A percentile compares a stretch with the other conserved stretches of the same genome.
These are phyloP conservation scores for Blastobasis adustella DNA, from an alignment of 2,888 invertebrate species.

Conservation along the genomic window DNA sequence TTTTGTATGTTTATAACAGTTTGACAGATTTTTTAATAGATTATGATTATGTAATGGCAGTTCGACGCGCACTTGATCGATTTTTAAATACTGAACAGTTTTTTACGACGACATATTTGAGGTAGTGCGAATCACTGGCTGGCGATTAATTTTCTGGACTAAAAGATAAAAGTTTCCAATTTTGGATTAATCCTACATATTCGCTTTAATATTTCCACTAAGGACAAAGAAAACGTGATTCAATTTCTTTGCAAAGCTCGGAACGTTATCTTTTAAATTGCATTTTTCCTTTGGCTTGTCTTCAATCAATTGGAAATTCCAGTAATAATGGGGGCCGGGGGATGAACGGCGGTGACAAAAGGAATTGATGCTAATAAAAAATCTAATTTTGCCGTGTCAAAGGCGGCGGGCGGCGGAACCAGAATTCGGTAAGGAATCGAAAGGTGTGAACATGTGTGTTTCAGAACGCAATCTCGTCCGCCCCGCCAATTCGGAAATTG, in stretches of 20 bases:
- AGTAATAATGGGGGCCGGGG: slow-evolving; percentile 29
- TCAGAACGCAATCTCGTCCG: too few relatives aligned
- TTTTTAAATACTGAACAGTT: too few relatives aligned
- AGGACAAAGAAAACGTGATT: slow-evolving; percentile 10
- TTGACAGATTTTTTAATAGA: too few relatives aligned
- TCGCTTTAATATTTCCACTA: not conserved
- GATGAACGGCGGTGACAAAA: slow-evolving; percentile 16
- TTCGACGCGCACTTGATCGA: too few relatives aligned
- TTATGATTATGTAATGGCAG: too few relatives aligned
- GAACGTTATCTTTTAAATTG: slow-evolving; percentile 22
- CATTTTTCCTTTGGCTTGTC: slow-evolving; percentile 29
- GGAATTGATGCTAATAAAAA: slow-evolving; percentile 24
- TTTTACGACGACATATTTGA: too few relatives aligned
- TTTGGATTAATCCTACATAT: not conserved
- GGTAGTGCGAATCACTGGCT: too few relatives aligned
- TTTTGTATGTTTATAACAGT: too few relatives aligned
- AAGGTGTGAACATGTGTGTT: too few relatives aligned
- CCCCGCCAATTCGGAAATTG: too few relatives aligned
- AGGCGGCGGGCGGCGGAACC: not conserved
- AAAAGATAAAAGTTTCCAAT: too few relatives aligned
- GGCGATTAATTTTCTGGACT: too few relatives aligned
- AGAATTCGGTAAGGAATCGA: not conserved
- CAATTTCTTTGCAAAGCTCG: slow-evolving; percentile 17
- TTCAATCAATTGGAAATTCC: slow-evolving; percentile 40
- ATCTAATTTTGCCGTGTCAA: slow-evolving; percentile 23